These are phyloP conservation scores for Dicrostonyx torquatus DNA, from an alignment of 2,797 vertebrate genomes.

Conservation along the genomic window DNA sequence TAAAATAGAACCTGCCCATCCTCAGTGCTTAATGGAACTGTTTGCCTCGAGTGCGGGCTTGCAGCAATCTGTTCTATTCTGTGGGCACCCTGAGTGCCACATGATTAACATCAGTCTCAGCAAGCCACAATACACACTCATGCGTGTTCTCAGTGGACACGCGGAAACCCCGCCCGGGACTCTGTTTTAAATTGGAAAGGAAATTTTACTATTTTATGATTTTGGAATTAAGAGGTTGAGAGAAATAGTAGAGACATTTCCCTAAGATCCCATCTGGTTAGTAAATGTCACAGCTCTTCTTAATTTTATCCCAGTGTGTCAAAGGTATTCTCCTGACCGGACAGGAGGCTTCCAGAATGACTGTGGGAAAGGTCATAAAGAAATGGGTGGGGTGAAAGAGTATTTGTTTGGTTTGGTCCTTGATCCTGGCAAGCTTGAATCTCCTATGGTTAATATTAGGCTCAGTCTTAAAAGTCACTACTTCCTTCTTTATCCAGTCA, in stretches of 20 bases:
- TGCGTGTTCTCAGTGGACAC: neutral
- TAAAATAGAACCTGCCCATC: neutral
- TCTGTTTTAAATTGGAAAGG: neutral
- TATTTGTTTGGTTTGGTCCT: neutral
- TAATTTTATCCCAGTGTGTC: neutral
- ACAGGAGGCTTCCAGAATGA: neutral
- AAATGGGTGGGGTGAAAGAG: neutral
- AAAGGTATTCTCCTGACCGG: neutral
- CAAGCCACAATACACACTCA: neutral
- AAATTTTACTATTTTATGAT: neutral
- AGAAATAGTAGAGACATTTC: neutral
- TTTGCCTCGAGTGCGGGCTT: neutral
- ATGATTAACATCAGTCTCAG: rapidly evolving
- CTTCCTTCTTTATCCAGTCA: neutral
- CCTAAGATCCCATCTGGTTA: neutral
- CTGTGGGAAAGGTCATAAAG: neutral
- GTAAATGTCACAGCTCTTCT: neutral
- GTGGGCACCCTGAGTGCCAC: neutral
- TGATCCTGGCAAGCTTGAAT: neutral
- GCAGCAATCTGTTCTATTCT: no score
- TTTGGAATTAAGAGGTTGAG: neutral
- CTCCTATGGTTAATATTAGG: neutral
- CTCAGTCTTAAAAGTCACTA: neutral
- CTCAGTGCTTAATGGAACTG: no score
- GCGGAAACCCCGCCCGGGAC: neutral